Percentiles rank a stretch among this genome's conserved stretches.
Evolutionary conservation across 2,888 invertebrate genomes (phyloP).

Genomic region (Diloba caeruleocephala): DNA sequence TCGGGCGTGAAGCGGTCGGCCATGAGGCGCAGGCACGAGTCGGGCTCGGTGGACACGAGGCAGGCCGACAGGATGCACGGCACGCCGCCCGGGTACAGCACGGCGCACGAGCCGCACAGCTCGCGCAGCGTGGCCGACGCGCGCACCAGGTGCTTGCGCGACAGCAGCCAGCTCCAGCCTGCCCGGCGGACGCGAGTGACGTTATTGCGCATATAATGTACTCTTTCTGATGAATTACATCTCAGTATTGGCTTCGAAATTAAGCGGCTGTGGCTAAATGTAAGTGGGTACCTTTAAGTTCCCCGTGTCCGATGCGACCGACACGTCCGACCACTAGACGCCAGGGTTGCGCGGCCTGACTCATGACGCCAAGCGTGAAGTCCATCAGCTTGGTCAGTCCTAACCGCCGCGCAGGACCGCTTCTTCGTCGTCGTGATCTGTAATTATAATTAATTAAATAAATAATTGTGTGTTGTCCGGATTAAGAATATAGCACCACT

Average conservation of each 20-base stretch:
- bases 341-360: constrained; percentile 98
- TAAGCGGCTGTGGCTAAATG: no score
- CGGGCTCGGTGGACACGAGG: constrained; percentile 98
- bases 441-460: constrained; percentile 68
- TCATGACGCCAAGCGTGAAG: constrained; percentile 98
- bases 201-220: no score
- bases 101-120: constrained; percentile 96
- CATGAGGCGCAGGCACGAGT: constrained; percentile 96
- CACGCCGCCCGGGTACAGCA: constrained; percentile 94
- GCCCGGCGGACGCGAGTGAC: not conserved
- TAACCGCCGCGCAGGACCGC: constrained; percentile 96
- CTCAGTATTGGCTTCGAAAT: no score
- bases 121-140: constrained; percentile 97
- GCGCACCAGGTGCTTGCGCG: constrained; percentile 96
- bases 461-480: no score
- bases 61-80: constrained; percentile 99
- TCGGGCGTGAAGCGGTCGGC: constrained; percentile 98
- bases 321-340: constrained; percentile 98
- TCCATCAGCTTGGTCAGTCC: constrained; percentile 98
- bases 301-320: constrained; percentile 99
- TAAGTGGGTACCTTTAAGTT: constrained; percentile 94
- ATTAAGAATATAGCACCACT: no score
- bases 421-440: constrained; percentile 93
- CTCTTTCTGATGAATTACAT: no score
- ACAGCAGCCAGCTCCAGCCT: constrained; percentile 98